Base-by-base conservation (phyloP, 1,140 invertebrate genomes). In the Drosophila grimshawi region DNA sequence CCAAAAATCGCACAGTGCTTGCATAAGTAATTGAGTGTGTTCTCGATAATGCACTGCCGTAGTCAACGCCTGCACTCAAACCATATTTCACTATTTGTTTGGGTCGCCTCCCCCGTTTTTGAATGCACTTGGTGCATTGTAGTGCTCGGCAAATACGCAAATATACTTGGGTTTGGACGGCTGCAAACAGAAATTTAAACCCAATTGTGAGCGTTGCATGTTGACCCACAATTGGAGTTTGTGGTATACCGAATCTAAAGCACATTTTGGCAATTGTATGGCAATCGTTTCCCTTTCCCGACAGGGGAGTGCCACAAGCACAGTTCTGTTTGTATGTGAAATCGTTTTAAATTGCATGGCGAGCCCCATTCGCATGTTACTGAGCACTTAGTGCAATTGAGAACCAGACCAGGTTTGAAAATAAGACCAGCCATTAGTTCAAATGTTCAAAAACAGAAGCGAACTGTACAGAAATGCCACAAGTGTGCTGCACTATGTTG, bases 11-110 rank as follows among this genome's bases (percentile, higher is more conserved):
- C 65, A 49, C 49, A 49, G 74, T 53, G 85, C 83, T 88, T 88
- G 89, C 83, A 88, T 88, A 88, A 88, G 83, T 88, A 88, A 88
- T 88, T 88, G 83, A 88, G 83, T 88, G 85, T 88, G 85, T 89
- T 77, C 85, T 88, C 83, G 83, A 88, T 88, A 88, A 88, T 88
- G 85, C 74, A 88, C 76, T 83, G 76, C 43, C 10, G 39, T 67
- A 74, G 56, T 68, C 66, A 61, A 46, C 61, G 55, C 45, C 55
- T 56, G 39, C 19, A 43, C 53, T 8, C 59, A 32, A 19, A 39
- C 55, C 64, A 55, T 49, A 32, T 37, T 63, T 30, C 32, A 32
- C 7, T 63, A 76, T 64, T 76, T 68, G 69, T 61, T 81, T 82
- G 35, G 53, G 53, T 0, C 11, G 8, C 27, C 71, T n/a, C 29